phyloP scores from a whole-genome alignment of 2,888 invertebrate genomes.

The Maniola hyperantus region DNA sequence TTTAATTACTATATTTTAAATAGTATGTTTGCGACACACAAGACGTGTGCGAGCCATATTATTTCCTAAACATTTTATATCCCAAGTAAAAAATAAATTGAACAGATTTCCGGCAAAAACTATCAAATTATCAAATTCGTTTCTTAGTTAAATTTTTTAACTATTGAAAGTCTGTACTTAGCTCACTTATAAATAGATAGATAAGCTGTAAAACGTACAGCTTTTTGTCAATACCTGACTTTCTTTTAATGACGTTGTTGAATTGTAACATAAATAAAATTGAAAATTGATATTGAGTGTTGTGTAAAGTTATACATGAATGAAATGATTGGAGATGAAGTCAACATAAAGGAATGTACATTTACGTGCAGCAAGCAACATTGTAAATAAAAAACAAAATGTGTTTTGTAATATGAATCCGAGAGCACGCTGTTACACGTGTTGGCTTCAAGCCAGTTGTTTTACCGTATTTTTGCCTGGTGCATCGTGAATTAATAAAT shows the following conservation, averaged over 20 bases:
- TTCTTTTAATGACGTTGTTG: not conserved
- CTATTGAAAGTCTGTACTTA: too few relatives aligned
- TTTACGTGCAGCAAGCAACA: conserved; percentile 26
- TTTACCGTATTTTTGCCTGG: conserved; percentile 30
- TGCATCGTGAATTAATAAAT: conserved; percentile 29
- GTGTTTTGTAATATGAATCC: conserved; percentile 57
- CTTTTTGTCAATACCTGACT: not conserved
- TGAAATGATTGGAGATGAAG: conserved; percentile 14
- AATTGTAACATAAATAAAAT: not conserved
- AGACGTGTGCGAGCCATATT: too few relatives aligned
- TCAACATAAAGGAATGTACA: conserved; percentile 23
- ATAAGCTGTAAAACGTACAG: not conserved
- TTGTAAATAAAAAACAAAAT: conserved; percentile 48
- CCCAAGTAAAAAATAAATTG: too few relatives aligned
- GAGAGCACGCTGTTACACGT: conserved; percentile 47
- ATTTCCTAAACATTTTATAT: too few relatives aligned
- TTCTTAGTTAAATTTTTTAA: too few relatives aligned
- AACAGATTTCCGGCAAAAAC: too few relatives aligned
- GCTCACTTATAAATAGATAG: too few relatives aligned
- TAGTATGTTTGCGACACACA: too few relatives aligned
- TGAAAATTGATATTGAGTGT: conserved; percentile 5
- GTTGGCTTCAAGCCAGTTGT: conserved; percentile 57
- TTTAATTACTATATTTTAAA: too few relatives aligned
- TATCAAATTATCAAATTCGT: too few relatives aligned
- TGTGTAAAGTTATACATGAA: conserved; percentile 1